These are phyloP conservation scores for Crenichthys baileyi DNA, from an alignment of 2,797 vertebrate genomes.

Conservation along the genomic window DNA sequence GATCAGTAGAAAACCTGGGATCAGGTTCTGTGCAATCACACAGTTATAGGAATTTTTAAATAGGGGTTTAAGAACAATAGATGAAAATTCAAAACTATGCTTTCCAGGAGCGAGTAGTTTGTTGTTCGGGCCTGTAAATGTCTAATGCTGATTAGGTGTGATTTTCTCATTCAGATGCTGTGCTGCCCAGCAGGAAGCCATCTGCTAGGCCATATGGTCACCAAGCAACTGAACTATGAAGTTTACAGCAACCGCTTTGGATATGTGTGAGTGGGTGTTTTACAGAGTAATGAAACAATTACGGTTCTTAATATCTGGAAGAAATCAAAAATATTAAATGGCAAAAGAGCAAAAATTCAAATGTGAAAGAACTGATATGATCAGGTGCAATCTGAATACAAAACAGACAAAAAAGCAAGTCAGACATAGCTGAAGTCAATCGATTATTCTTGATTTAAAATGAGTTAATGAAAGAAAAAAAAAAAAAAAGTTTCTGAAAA, in stretches of 20 bases:
- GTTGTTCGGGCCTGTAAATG: slow-evolving; percentile 35
- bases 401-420: slow-evolving; percentile 44
- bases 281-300: background rate
- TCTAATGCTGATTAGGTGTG: slow-evolving; percentile 66
- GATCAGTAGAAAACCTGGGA: background rate
- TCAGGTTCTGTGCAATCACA: background rate
- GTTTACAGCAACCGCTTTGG: slow-evolving; percentile 25
- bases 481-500: slow-evolving; percentile 36
- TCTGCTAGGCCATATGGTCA: slow-evolving; percentile 76
- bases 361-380: slow-evolving; percentile 37
- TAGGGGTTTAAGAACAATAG: background rate
- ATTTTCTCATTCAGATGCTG: slow-evolving; percentile 60
- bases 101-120: slow-evolving; percentile 6
- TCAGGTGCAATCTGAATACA: slow-evolving; percentile 31
- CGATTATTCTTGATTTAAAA: slow-evolving; percentile 56
- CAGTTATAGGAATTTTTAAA: too few species aligned
- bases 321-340: slow-evolving; percentile 37
- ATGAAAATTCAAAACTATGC: background rate
- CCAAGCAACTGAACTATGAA: slow-evolving; percentile 43
- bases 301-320: slow-evolving; percentile 11
- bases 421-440: slow-evolving; percentile 29
- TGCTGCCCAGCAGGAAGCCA: slow-evolving; percentile 60
- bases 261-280: background rate
- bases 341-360: background rate
- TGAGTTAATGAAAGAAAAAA: slow-evolving; percentile 37